Conservation (phyloP, 2,113 vertebrate genomes). For the Gadus chalcogrammus region DNA sequence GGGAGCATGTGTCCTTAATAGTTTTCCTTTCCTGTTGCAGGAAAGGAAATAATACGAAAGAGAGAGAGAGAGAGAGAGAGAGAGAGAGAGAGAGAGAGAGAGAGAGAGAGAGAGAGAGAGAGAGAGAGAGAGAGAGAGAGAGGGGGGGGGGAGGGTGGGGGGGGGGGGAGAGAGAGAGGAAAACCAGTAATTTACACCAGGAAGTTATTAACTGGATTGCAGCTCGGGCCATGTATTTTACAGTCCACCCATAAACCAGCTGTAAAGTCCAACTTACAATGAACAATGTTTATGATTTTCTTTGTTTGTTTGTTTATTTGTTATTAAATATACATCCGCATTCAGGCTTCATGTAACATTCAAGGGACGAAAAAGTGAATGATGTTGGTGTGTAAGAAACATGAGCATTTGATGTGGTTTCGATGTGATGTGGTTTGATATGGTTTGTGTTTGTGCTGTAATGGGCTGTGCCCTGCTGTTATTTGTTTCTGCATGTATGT, state of each 20-base stretch:
- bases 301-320: slow-evolving; percentile 31
- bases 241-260: slow-evolving; percentile 61
- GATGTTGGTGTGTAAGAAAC: slow-evolving; percentile 65
- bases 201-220: slow-evolving; percentile 71
- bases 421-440: slow-evolving; percentile 61
- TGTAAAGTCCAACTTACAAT: slow-evolving; percentile 62
- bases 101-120: slow-evolving; percentile 14
- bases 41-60: neutral
- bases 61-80: slow-evolving; percentile 31
- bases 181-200: slow-evolving; percentile 60
- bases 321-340: slow-evolving; percentile 52
- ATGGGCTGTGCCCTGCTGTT: neutral
- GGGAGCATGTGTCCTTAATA: neutral
- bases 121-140: slow-evolving; percentile 24
- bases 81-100: slow-evolving; percentile 2
- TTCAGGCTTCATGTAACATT: slow-evolving; percentile 24
- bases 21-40: neutral
- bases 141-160: neutral
- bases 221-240: slow-evolving; percentile 56
- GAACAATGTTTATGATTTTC: slow-evolving; percentile 65
- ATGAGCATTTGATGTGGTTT: slow-evolving; percentile 57
- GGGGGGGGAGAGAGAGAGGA: neutral
- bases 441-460: slow-evolving; percentile 46
- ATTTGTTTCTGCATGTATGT: neutral
- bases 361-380: slow-evolving; percentile 27